phyloP scores from a whole-genome alignment of 2,888 invertebrate genomes.

The Erebia aethiops region DNA sequence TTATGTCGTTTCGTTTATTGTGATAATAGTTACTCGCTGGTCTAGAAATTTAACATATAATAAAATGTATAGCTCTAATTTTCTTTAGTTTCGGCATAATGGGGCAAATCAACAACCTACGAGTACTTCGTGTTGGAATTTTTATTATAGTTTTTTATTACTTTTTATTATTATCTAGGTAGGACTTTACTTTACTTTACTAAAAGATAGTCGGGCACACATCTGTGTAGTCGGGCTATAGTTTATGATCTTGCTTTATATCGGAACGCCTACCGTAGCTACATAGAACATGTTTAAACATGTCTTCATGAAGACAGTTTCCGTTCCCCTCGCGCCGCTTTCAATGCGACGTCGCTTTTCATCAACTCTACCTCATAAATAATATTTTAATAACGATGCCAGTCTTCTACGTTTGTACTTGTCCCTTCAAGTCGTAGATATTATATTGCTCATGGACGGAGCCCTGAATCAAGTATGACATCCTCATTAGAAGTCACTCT shows the following conservation, averaged over 20 bases:
- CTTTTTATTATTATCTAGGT: too few relatives aligned
- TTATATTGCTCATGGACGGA: background rate
- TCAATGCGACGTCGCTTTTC: slow-evolving; percentile 20
- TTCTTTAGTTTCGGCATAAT: background rate
- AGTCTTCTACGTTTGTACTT: slow-evolving; percentile 8
- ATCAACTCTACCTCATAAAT: slow-evolving; percentile 10
- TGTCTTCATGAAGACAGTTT: slow-evolving; percentile 34
- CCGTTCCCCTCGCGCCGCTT: slow-evolving; percentile 29
- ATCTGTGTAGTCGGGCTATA: background rate
- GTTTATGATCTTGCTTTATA: background rate
- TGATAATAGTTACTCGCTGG: too few relatives aligned
- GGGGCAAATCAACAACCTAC: background rate
- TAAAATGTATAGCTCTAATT: too few relatives aligned
- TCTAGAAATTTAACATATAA: too few relatives aligned
- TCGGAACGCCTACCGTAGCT: background rate
- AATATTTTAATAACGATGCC: slow-evolving; percentile 12
- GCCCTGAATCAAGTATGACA: background rate
- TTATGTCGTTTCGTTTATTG: too few relatives aligned
- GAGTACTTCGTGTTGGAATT: background rate
- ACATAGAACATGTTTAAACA: slow-evolving; percentile 37
- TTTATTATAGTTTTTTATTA: too few relatives aligned
- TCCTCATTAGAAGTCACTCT: too few relatives aligned
- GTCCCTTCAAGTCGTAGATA: background rate
- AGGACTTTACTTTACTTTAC: too few relatives aligned
- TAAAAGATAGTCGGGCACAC: too few relatives aligned